Base-by-base conservation (phyloP, 2,797 vertebrate genomes). In the Tenualosa ilisha region DNA sequence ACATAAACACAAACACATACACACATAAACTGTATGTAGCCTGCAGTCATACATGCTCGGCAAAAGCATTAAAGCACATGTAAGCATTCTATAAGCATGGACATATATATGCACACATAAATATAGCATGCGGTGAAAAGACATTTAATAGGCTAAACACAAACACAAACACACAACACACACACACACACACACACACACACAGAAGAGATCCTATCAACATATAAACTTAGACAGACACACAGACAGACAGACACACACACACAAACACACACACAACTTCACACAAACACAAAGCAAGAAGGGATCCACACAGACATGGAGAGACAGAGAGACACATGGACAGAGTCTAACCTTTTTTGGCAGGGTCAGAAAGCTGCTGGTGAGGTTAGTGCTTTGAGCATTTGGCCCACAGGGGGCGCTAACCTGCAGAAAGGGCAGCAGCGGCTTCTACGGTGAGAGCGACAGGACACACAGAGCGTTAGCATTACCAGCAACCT, bases 301-400 rank as follows among this genome's bases (percentile, higher is more conserved):
- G 17, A 59, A 6, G 6, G 56, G 22, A 22, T n/a, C 56, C 31
- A 75, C 31, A 68, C 24, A 13, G 24, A 81, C 68, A 86, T 26
- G 59, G 11, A 81, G 0, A 72, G 26, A 89, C 49, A 85, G 12
- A 87, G 0, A 84, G 82, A 72, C 82, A 84, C 88, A 61, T 13
- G 86, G 50, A 65, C 20, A 84, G 51, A n/a, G 91, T 94, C 97
- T 97, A 96, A 98, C 97, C 97, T 99, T 96, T 92, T 94, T 91
- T 88, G 88, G 90, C 93, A 88, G 90, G 93, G 96, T 93, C 82
- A 95, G 95, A 87, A 96, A 96, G 95, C 92, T 91, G 94, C 94
- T 91, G 94, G 97, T 96, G 68, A 96, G 96, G 93, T 96, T 97
- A 97, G 96, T 95, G 95, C 93, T 17, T 15, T 93, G 93, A 92